Base-by-base conservation (phyloP, 2,797 vertebrate genomes). In the Pampus argenteus region DNA sequence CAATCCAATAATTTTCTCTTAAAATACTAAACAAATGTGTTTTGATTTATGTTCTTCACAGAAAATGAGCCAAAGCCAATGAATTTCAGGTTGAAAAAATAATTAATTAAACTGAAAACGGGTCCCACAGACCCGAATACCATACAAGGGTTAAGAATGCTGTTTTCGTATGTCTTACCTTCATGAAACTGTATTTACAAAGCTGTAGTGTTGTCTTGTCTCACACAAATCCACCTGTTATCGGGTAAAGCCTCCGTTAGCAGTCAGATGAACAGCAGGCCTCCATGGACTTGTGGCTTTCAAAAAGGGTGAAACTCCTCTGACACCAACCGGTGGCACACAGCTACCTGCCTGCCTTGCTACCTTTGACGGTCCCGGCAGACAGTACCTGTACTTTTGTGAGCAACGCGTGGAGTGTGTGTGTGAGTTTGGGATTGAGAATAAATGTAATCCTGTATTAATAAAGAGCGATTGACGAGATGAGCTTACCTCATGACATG, bases 371-470 rank as follows among this genome's bases (percentile, higher is more conserved):
- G 57, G 87, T 82, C 87, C 81, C 28, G 79, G 75, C 88, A 91
- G 87, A 82, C 79, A 76, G 83, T 42, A 73, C 0, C 2, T 80
- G 67, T 44, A 62, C 66, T 67, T 67, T 13, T 63, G 64, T 18
- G 76, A 69, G 65, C 55, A 50, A 71, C 25, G 31, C n/a, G 40
- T 56, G 70, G 31, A 74, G 58, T 44, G 74, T 64, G 49, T 77
- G 76, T 85, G 79, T 77, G 15, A 74, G 82, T 84, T 71, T 84
- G 81, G 86, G 87, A 91, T 86, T 91, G 87, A 88, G 76, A 90
- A 88, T 89, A 69, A 64, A 79, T 86, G 63, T 94, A 94, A 91
- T 92, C 93, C 92, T 82, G 83, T 91, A 90, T 92, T 91, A 93
- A 93, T 92, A 88, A 73, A 64, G 85, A 86, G 52, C 31, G 78